Percentiles rank a stretch among this genome's conserved stretches.
Evolutionary conservation across 1,140 invertebrate species (phyloP).

Genomic region (Drosophila ohnishii): DNA sequence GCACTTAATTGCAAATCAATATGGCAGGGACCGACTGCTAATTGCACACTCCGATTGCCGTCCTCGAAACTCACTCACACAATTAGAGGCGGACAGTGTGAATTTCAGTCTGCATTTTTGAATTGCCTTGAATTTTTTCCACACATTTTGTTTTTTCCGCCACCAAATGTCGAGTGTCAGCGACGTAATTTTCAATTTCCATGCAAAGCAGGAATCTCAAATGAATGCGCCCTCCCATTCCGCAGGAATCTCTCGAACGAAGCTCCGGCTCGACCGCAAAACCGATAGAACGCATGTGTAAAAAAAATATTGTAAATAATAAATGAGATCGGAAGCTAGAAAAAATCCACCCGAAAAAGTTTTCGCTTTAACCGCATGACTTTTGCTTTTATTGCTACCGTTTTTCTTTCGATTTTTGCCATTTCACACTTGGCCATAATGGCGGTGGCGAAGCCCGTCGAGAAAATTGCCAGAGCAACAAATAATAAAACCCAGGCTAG

Average conservation of each 20-base stretch:
- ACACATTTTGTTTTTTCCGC: background rate
- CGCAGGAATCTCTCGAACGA: slow-evolving; percentile 7
- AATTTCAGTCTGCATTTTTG: slow-evolving; percentile 40
- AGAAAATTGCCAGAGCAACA: slow-evolving; percentile 38
- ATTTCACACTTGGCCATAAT: slow-evolving; percentile 52
- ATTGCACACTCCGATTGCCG: slow-evolving; percentile 52
- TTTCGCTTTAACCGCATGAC: slow-evolving; percentile 43
- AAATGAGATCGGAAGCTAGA: slow-evolving; percentile 44
- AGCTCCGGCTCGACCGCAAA: slow-evolving; percentile 8
- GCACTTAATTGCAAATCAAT: slow-evolving; percentile 75
- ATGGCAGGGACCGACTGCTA: slow-evolving; percentile 54
- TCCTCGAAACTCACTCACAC: slow-evolving; percentile 7
- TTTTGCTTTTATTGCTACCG: slow-evolving; percentile 46
- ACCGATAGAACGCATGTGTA: slow-evolving; percentile 35
- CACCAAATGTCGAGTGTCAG: slow-evolving; percentile 24
- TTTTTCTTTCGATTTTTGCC: slow-evolving; percentile 46
- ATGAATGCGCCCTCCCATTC: slow-evolving; percentile 27
- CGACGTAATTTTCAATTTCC: slow-evolving; percentile 55
- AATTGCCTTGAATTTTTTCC: slow-evolving; percentile 15
- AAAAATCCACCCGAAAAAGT: slow-evolving; percentile 28
- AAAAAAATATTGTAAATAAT: slow-evolving; percentile 59
- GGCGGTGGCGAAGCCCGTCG: slow-evolving; percentile 7
- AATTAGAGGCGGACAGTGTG: slow-evolving; percentile 23
- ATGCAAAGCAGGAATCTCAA: slow-evolving; percentile 45
- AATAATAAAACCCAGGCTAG: slow-evolving; percentile 31